These are phyloP conservation scores for Brachystomella parvula DNA, from an alignment of 1,140 invertebrate species.

Conservation along the genomic window DNA sequence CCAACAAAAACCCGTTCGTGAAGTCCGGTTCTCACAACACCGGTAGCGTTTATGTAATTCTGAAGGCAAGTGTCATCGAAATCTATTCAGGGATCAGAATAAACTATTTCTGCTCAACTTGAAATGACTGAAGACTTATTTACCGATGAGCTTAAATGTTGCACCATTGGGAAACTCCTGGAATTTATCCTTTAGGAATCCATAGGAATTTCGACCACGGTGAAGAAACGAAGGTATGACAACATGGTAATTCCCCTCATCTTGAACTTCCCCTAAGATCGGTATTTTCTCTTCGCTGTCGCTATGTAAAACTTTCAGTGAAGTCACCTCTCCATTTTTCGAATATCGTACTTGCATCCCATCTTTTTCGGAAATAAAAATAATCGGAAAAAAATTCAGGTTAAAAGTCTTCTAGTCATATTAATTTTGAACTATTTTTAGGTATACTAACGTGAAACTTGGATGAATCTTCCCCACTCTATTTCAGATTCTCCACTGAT, in stretches of 20 bases:
- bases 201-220: neutral
- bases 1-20: slow-evolving; percentile 3
- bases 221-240: slow-evolving; percentile 2
- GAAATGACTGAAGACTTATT: neutral
- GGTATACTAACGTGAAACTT: slow-evolving; percentile 12
- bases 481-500: neutral
- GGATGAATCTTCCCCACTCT: slow-evolving; percentile 10
- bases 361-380: neutral
- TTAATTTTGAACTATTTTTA: neutral
- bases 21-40: slow-evolving; percentile 9
- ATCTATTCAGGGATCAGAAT: neutral
- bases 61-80: slow-evolving; percentile 12
- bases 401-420: too few relatives aligned
- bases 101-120: neutral
- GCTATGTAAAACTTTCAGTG: neutral
- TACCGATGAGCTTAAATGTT: slow-evolving; percentile 1
- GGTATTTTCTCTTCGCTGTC: neutral
- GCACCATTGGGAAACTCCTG: neutral
- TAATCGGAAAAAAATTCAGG: neutral
- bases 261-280: neutral
- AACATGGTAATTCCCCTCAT: neutral
- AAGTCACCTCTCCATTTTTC: neutral
- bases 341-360: slow-evolving; percentile 4
- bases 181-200: neutral
- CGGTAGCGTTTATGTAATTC: neutral